Evolutionary conservation across 1,140 invertebrate genomes (phyloP).

Genomic region (Hesperophylax magnus): DNA sequence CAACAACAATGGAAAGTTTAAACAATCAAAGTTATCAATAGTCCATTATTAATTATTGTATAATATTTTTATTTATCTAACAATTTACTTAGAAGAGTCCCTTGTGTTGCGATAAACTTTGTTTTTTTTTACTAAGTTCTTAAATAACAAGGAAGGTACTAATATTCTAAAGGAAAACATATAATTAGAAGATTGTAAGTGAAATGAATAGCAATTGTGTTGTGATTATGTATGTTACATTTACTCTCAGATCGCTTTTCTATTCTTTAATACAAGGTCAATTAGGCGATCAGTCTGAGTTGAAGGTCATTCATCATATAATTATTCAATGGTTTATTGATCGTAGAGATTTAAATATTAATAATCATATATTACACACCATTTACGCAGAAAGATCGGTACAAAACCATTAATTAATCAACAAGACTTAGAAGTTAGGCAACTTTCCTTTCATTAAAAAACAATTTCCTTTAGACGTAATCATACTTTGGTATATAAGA

Average conservation of each 20-base stretch:
- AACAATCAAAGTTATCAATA: conserved; percentile 39
- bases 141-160: conserved; percentile 36
- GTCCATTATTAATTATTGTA: conserved; percentile 30
- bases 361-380: conserved; percentile 33
- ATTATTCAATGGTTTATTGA: conserved; percentile 36
- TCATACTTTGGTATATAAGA: conserved; percentile 41
- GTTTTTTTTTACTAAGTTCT: conserved; percentile 36
- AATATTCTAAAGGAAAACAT: conserved; percentile 42
- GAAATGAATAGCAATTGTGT: conserved; percentile 28
- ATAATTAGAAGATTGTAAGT: conserved; percentile 28
- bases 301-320: conserved; percentile 38
- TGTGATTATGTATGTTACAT: conserved; percentile 37
- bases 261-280: conserved; percentile 51
- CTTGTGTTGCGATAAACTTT: conserved; percentile 38
- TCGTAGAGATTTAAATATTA: conserved; percentile 36
- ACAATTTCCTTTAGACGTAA: conserved; percentile 41
- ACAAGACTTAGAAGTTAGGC: conserved; percentile 56
- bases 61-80: conserved; percentile 42
- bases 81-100: conserved; percentile 41
- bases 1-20: conserved; percentile 14
- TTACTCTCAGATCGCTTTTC: conserved; percentile 52
- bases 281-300: conserved; percentile 56
- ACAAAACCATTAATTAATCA: conserved; percentile 56
- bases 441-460: conserved; percentile 42
- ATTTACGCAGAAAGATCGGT: conserved; percentile 52